These are phyloP conservation scores for Steinernema khuongi DNA, from an alignment of 1,140 invertebrate species.

Conservation along the genomic window DNA sequence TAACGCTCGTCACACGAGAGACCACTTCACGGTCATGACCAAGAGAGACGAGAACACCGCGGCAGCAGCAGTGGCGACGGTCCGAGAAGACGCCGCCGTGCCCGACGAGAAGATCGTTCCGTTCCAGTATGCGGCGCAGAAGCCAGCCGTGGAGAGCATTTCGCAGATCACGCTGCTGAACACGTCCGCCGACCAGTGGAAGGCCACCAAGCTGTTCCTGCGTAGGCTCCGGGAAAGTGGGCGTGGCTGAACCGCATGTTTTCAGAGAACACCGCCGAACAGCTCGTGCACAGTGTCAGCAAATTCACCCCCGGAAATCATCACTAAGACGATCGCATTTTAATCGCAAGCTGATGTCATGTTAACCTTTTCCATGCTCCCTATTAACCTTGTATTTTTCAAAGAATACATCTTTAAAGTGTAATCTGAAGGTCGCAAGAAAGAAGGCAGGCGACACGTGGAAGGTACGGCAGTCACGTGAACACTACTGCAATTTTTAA, in stretches of 20 bases:
- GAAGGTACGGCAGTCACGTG: too few species aligned
- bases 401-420: too few species aligned
- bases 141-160: not conserved
- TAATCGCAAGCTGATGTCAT: too few species aligned
- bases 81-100: not conserved
- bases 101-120: too few species aligned
- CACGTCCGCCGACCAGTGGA: conserved; percentile 5
- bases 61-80: not conserved
- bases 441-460: too few species aligned
- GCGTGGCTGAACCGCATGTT: not conserved
- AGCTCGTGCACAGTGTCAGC: not conserved
- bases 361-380: too few species aligned
- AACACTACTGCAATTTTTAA: too few species aligned
- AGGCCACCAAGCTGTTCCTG: not conserved
- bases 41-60: not conserved
- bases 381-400: too few species aligned
- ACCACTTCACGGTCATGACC: not conserved
- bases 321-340: not conserved
- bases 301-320: not conserved
- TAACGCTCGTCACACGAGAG: not conserved
- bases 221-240: not conserved
- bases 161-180: not conserved
- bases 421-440: too few species aligned
- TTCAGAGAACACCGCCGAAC: conserved; percentile 9
- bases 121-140: not conserved